Evolutionary conservation across 2,113 vertebrate genomes (phyloP), one percentile per base, ranked within the genome.

Genomic region (Nibea coibor): DNA sequence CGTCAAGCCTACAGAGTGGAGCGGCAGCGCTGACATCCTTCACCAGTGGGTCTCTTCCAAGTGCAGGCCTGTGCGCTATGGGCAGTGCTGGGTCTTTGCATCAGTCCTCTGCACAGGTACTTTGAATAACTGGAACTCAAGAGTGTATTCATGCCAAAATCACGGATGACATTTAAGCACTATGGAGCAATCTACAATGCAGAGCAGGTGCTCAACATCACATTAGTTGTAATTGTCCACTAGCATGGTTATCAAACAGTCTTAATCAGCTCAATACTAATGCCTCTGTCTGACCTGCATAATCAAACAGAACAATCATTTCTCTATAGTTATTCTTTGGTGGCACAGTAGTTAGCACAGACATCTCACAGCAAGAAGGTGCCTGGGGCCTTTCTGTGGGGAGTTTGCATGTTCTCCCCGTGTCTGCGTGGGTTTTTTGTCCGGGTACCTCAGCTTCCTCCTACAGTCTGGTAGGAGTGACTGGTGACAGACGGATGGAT

Each of bases 41-140:
- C 81, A 26, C 2, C 81, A 10, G 1, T 93, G 91, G 92, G 26
- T 39, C 22, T 79, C 79, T 0, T 88, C 87, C 50, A 84, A 71
- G 16, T 89, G 17, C 59, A 82, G n/a, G 2, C 84, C 91, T 0
- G 91, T 93, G 26, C 75, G 80, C 45, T 93, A 91, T 17, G 91
- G 92, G n/a, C 92, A 93, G 64, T 93, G 87, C 11, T 92, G 91
- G 91, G 92, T 93, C 3, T 93, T 89, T 76, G 92, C 91, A 17
- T 74, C 81, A 0, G 86, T 93, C 72, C 84, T 93, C 82, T 93
- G 91, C 83, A 92, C 91, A 86, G 91, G 92, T 93, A 66, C 35
- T 70, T 57, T 57, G 1, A 72, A 31, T 5, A 48, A 63, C 9
- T 42, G 24, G 4, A 17, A 48, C 65, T 43, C 39, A 45, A 20